These are phyloP conservation scores for Drosophila kepulauana DNA, from an alignment of 1,140 invertebrate genomes.

Conservation along the genomic window DNA sequence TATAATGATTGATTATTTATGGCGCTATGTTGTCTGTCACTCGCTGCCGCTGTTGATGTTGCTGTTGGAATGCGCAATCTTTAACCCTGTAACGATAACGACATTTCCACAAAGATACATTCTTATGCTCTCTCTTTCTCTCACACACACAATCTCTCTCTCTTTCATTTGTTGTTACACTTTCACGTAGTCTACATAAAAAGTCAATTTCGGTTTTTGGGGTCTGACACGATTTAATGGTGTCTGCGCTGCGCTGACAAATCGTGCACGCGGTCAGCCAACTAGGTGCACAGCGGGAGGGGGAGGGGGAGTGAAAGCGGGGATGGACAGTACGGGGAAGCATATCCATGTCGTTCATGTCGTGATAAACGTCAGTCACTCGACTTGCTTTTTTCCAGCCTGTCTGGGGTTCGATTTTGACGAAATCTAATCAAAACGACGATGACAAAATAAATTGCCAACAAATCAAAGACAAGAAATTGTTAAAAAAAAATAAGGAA, in stretches of 20 bases:
- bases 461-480: conserved; percentile 58
- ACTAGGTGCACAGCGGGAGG: background rate
- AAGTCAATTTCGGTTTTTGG: conserved; percentile 66
- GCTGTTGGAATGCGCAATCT: conserved; percentile 26
- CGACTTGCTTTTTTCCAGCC: conserved; percentile 13
- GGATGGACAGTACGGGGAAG: background rate
- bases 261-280: conserved; percentile 57
- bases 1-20: conserved; percentile 57
- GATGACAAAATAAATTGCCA: conserved; percentile 72
- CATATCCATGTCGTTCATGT: conserved; percentile 50
- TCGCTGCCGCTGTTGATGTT: conserved; percentile 2
- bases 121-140: background rate
- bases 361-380: conserved; percentile 78
- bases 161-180: conserved; percentile 38
- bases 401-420: conserved; percentile 34
- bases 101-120: conserved; percentile 25
- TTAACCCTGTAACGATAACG: conserved; percentile 41
- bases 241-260: conserved; percentile 60
- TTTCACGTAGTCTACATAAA: conserved; percentile 59
- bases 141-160: background rate
- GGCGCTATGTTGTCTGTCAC: conserved; percentile 17
- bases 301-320: background rate
- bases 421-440: conserved; percentile 73
- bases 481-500: conserved; percentile 20
- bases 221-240: conserved; percentile 57